Evolutionary conservation across 2,113 vertebrate species (phyloP), one percentile per base, ranked within the genome.

Genomic region (Ptilonorhynchus violaceus): DNA sequence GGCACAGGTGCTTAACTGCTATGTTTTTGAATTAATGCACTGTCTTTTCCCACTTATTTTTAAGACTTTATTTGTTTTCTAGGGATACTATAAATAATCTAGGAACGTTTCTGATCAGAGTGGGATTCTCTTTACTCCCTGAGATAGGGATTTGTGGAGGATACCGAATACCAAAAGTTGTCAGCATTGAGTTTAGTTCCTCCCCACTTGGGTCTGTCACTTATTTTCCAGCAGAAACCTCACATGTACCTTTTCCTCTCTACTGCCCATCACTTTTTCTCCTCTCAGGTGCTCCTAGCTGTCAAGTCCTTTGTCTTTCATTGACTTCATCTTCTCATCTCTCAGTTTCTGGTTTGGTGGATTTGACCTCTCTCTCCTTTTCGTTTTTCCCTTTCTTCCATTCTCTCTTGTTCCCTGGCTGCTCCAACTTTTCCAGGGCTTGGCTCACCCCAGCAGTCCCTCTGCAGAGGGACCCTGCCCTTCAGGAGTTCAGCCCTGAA

Each of bases 181-280:
- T 7, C 58, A 82, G 39, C 16, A 2, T 47, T 81, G 50, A 1
- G 1, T 84, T 69, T 73, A 74, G 10, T 58, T 86, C 35, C 56
- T 86, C 11, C 28, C 25, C 9, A 1, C 35, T 67, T 95, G 25
- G 5, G 3, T 84, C 41, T 53, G 17, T 84, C 52, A 35, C 28
- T 70, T 66, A 7, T 4, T n/a, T 69, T 83, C 37, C 15, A 35
- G 22, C 37, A 80, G 63, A 84, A 88, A 25, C 33, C 53, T 80
- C 0, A 0, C 0, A 0, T 7, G 11, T 58, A 27, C 25, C 30
- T 84, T 74, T 60, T 73, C 23, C 10, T 67, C 12, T 49, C 28
- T 41, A 3, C 50, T 52, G 31, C 53, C 30, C n/a, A 13, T 56
- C 39, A 31, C 25, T 47, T 88, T 85, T 68, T 44, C 7, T 42